These are phyloP conservation scores for Stercorarius parasiticus DNA, from an alignment of 2,113 vertebrate species.

Conservation along the genomic window DNA sequence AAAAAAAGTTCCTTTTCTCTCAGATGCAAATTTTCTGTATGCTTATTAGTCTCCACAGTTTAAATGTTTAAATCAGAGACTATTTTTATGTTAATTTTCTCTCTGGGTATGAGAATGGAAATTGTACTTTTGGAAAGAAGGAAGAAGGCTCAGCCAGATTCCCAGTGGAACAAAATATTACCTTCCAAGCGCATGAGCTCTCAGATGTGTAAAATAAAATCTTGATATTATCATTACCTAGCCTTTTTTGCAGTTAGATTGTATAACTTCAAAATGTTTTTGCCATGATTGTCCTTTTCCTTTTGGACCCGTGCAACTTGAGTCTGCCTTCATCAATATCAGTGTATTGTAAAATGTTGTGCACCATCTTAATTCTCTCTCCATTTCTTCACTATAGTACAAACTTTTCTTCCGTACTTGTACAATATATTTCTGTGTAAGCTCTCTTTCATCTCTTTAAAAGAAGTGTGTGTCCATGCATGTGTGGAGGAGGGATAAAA, in stretches of 20 bases:
- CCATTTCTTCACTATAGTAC: background rate
- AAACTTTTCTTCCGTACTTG: background rate
- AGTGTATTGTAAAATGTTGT: background rate
- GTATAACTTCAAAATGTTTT: background rate
- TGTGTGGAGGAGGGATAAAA: background rate
- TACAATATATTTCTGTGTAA: background rate
- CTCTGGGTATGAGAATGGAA: background rate
- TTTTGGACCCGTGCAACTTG: background rate
- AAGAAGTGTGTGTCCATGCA: background rate
- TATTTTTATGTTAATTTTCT: constrained; percentile 26
- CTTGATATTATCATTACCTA: background rate
- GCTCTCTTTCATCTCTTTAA: background rate
- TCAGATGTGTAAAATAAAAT: background rate
- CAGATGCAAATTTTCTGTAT: background rate
- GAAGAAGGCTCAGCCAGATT: background rate
- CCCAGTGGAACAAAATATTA: background rate
- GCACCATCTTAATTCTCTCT: background rate
- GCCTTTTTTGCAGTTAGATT: background rate
- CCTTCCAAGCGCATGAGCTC: background rate
- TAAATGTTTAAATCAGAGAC: background rate
- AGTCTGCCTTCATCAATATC: background rate
- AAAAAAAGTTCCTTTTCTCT: background rate
- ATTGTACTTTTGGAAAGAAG: background rate
- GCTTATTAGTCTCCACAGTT: background rate
- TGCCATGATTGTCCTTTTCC: background rate